Evolutionary conservation across 2,888 invertebrate genomes (phyloP), one percentile per base, ranked within the genome.

Genomic region (Pyrocoelia pectoralis): DNA sequence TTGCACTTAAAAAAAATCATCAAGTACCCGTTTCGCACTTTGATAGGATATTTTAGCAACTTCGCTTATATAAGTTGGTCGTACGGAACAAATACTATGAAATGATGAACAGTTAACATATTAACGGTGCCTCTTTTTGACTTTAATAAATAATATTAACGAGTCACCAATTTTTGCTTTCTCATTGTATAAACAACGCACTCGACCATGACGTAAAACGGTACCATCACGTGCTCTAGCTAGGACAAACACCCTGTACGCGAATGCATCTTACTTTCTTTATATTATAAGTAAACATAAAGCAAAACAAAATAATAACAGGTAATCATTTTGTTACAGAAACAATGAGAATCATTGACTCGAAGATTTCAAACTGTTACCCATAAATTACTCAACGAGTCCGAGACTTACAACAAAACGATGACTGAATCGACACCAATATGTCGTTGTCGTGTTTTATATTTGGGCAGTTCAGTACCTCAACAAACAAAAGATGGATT

Each of bases 401-500:
- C n/a, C n/a, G n/a, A n/a, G n/a, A n/a, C n/a, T n/a, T n/a, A n/a
- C n/a, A n/a, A n/a, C n/a, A n/a, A n/a, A 18, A 51, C 57, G 51
- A 65, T 65, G 65, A 50, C 86, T 59, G 91, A 92, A 80, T 93
- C 95, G 76, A 97, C 94, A 76, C 97, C 97, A 79, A 96, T 97
- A 77, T 96, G 98, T 84, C 90, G 97, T 75, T 98, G 97, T 83
- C 90, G 97, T 68, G 98, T 98, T 56, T 88, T 98, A 62, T 99
- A 98, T 82, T 86, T 99, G 75, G 98, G 98, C 72, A 95, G 95
- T 73, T 92, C 97, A 17, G 97, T 98, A 74, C 96, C 98, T 24
- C 95, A 97, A 77, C 94, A 97, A 80, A 97, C 97, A 79, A 98
- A 98, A 81, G 98, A 99, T 78, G 98, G 98, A 53, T 86, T 99